A percentile compares a stretch with the other conserved stretches of the same genome.
Evolutionary conservation across 2,797 vertebrate genomes (phyloP).

Genomic region (Pipistrellus pygmaeus): DNA sequence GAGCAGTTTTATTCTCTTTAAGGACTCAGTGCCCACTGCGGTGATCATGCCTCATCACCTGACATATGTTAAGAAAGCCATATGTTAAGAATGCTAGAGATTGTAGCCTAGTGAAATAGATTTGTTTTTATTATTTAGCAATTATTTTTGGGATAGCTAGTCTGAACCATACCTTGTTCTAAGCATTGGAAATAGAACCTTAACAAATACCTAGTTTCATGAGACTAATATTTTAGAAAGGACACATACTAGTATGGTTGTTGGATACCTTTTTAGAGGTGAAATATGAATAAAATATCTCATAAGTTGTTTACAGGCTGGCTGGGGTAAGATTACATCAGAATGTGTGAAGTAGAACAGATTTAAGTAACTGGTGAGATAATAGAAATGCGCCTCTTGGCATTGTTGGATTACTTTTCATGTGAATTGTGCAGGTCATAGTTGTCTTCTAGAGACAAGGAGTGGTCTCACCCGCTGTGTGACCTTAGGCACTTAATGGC

Average conservation of each 20-base stretch:
- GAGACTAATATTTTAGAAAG: constrained; percentile 38
- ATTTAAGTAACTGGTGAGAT: constrained; percentile 56
- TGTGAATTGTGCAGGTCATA: not conserved
- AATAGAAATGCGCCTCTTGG: not conserved
- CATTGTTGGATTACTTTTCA: constrained; percentile 50
- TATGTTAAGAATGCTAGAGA: not conserved
- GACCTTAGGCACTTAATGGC: not conserved
- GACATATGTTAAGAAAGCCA: not conserved
- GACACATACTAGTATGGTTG: not conserved
- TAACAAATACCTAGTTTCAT: not conserved
- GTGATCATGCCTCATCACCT: not conserved
- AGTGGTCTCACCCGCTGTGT: not conserved
- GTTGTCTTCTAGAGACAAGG: not conserved
- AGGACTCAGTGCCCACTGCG: not conserved
- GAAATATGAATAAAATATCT: constrained; percentile 42
- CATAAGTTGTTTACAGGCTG: constrained; percentile 21
- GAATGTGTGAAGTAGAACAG: not conserved
- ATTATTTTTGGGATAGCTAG: not conserved
- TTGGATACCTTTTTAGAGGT: constrained; percentile 29
- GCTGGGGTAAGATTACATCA: constrained; percentile 19
- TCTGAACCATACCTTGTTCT: not conserved
- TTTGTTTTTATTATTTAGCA: not conserved
- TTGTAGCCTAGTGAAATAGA: not conserved
- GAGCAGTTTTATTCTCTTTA: constrained; percentile 11
- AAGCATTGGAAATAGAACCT: not conserved